These are phyloP conservation scores for Perca schrenkii DNA, from an alignment of 2,113 vertebrate species.

Conservation along the genomic window DNA sequence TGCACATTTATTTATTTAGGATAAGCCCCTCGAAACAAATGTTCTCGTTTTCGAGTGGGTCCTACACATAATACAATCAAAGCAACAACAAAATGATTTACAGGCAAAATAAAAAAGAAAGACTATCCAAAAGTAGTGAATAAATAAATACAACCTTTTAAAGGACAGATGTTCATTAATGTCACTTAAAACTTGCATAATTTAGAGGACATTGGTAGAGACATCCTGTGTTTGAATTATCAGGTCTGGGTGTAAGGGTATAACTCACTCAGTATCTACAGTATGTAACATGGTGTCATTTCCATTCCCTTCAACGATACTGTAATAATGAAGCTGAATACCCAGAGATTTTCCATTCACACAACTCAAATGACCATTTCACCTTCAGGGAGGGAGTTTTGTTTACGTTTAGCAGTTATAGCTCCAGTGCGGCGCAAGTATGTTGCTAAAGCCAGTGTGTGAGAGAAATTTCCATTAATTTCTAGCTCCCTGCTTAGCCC, in stretches of 20 bases:
- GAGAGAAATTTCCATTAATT: slow-evolving; percentile 29
- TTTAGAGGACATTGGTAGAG: background rate
- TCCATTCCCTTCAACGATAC: slow-evolving; percentile 24
- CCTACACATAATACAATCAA: no score
- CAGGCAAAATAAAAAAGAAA: no score
- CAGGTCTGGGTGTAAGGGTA: slow-evolving; percentile 15
- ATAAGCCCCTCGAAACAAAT: no score
- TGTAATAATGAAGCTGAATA: slow-evolving; percentile 26
- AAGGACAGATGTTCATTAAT: no score
- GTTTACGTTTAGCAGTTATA: slow-evolving; percentile 40
- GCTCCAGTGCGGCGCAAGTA: slow-evolving; percentile 5
- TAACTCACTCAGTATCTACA: slow-evolving; percentile 8
- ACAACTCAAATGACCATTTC: slow-evolving; percentile 31
- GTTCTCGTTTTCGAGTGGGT: no score
- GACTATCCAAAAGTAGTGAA: no score
- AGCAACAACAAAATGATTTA: no score
- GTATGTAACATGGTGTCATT: slow-evolving; percentile 22
- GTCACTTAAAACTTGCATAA: no score
- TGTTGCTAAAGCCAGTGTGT: slow-evolving; percentile 37
- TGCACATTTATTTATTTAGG: no score
- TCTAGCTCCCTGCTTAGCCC: background rate
- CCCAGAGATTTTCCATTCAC: slow-evolving; percentile 52
- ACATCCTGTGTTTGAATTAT: slow-evolving; percentile 4
- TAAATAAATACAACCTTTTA: no score
- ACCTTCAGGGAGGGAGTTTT: slow-evolving; percentile 42